Conservation (phyloP, 2,888 invertebrate species). For the Crematogaster levior region DNA sequence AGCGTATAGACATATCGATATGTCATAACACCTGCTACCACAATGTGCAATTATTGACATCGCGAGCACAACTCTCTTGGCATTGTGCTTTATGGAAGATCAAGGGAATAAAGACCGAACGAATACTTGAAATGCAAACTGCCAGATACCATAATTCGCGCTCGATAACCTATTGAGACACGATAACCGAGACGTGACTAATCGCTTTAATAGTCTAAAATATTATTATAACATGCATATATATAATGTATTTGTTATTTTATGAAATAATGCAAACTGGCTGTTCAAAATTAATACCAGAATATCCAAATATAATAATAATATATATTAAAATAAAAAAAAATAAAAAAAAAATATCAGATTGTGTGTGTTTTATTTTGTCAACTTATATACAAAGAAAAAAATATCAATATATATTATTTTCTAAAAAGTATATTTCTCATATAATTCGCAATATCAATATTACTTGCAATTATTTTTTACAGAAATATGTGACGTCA, state of each 20-base stretch:
- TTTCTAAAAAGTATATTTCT: not conserved
- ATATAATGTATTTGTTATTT: not conserved
- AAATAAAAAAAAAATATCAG: not conserved
- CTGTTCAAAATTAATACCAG: not conserved
- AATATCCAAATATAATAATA: not conserved
- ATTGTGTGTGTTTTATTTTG: not conserved
- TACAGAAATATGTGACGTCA: not conserved
- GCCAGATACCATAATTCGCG: not conserved
- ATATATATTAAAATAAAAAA: not conserved
- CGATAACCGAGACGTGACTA: not conserved
- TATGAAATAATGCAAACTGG: not conserved
- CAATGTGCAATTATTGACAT: constrained; percentile 43
- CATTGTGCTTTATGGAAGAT: constrained; percentile 10
- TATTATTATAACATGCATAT: not conserved
- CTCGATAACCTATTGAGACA: not conserved
- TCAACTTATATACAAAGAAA: not conserved
- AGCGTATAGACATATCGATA: constrained; percentile 46
- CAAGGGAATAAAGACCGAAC: not conserved
- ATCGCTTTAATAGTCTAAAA: not conserved
- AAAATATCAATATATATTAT: not conserved
- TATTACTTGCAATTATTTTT: not conserved
- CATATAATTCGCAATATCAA: not conserved
- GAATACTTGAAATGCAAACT: constrained; percentile 13
- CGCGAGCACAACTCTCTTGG: constrained; percentile 25
- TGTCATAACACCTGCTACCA: constrained; percentile 41